A percentile compares a stretch with the other conserved stretches of the same genome.
phyloP scores from a whole-genome alignment of 2,888 invertebrate genomes.

The Myopa testacea region DNA sequence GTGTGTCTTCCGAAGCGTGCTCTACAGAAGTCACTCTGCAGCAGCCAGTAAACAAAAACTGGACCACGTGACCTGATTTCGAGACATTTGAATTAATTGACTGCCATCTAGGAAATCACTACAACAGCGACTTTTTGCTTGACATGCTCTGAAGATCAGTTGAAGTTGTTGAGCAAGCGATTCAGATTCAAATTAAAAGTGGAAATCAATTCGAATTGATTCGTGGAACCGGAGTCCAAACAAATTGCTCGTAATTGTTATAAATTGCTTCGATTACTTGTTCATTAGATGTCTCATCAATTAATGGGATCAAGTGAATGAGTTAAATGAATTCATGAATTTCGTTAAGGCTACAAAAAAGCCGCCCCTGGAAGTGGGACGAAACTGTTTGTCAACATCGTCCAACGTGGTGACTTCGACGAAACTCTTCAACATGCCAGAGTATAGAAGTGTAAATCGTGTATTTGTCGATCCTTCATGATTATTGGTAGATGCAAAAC shows the following conservation, averaged over 20 bases:
- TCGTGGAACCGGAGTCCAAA: not conserved
- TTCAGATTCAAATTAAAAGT: not conserved
- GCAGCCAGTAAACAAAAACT: not conserved
- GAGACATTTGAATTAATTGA: conserved; percentile 6
- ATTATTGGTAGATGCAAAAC: too few species aligned
- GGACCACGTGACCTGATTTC: conserved; percentile 14
- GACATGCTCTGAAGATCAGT: not conserved
- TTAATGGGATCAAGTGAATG: conserved; percentile 13
- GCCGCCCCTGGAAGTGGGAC: not conserved
- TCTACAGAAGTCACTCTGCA: not conserved
- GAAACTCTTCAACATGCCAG: too few species aligned
- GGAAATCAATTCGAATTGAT: not conserved
- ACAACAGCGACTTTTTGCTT: not conserved
- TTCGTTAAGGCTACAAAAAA: not conserved
- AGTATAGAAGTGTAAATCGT: too few species aligned
- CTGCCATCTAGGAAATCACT: not conserved
- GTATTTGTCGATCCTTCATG: too few species aligned
- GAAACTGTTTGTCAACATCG: not conserved
- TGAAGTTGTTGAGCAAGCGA: conserved; percentile 11
- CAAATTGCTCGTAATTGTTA: not conserved
- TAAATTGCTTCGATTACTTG: conserved; percentile 13
- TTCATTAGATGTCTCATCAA: not conserved
- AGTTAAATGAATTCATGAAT: conserved; percentile 9
- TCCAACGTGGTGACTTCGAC: too few species aligned
- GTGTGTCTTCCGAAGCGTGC: not conserved